Conservation (phyloP, 2,888 invertebrate genomes). For the Pinctada fucata region DNA sequence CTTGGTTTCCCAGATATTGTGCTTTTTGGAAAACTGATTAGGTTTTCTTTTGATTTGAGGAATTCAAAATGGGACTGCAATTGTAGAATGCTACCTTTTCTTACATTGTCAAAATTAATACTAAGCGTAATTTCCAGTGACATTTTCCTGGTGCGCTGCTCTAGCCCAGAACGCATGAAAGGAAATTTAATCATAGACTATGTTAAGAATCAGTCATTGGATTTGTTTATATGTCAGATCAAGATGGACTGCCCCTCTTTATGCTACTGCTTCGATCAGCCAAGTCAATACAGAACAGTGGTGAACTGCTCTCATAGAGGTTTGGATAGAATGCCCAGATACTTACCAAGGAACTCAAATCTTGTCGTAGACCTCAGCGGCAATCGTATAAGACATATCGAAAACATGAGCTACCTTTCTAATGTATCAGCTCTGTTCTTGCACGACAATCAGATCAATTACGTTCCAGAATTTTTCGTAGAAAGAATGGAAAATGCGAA, state of each 20-base stretch:
- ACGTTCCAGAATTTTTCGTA: background rate
- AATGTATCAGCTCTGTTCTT: background rate
- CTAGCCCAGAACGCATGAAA: constrained; percentile 8
- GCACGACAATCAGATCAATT: background rate
- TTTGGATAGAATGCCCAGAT: background rate
- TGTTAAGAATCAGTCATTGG: constrained; percentile 14
- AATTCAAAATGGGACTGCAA: constrained; percentile 26
- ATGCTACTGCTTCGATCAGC: constrained; percentile 29
- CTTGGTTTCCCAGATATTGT: constrained; percentile 16
- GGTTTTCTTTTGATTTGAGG: constrained; percentile 21
- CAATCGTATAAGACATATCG: constrained; percentile 12
- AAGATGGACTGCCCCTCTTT: constrained; percentile 10
- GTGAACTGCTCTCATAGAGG: constrained; percentile 22
- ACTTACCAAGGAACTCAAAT: background rate
- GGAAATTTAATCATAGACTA: constrained; percentile 14
- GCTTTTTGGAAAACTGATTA: constrained; percentile 22
- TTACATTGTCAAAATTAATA: constrained; percentile 10
- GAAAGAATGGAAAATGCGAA: background rate
- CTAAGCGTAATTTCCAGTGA: constrained; percentile 16
- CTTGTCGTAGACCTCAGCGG: constrained; percentile 4
- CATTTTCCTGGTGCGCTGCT: constrained; percentile 22
- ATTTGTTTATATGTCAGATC: constrained; percentile 27
- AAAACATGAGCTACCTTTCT: constrained; percentile 9
- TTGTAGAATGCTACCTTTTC: constrained; percentile 28
- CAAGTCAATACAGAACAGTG: constrained; percentile 11